phyloP scores from a whole-genome alignment of 2,888 invertebrate genomes.

The Lepeophtheirus nordmannii region DNA sequence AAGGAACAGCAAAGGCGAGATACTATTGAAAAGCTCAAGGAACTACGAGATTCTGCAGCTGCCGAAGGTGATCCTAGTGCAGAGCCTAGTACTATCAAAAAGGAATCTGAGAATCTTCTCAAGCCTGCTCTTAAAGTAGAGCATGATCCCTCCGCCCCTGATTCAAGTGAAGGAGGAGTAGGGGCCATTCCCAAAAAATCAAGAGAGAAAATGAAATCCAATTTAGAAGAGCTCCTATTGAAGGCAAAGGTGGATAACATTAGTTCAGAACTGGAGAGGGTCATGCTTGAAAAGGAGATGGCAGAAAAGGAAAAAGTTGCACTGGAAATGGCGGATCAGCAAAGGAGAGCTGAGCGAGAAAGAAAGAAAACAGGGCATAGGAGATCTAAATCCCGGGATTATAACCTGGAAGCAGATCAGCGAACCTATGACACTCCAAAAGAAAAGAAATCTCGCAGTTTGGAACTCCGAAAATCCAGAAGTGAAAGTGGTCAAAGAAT shows the following conservation, averaged over 20 bases:
- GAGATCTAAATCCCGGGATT: neutral
- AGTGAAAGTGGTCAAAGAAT: neutral
- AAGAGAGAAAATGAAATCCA: neutral
- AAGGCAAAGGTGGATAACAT: constrained; percentile 7
- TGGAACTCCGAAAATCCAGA: constrained; percentile 1
- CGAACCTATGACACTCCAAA: neutral
- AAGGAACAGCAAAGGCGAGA: neutral
- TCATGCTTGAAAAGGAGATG: constrained; percentile 16
- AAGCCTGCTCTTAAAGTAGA: neutral
- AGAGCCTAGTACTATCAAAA: no score
- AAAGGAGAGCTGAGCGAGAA: constrained; percentile 11
- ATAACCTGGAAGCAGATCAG: neutral
- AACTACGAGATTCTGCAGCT: no score
- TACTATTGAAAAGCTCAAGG: neutral
- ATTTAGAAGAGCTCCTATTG: neutral
- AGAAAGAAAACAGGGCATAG: constrained; percentile 3
- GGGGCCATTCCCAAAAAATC: neutral
- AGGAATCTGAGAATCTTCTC: no score
- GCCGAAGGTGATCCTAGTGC: no score
- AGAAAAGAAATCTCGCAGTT: constrained; percentile 1
- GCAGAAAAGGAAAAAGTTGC: constrained; percentile 18
- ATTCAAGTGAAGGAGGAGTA: neutral
- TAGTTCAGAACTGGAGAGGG: neutral
- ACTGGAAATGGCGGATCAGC: constrained; percentile 19
- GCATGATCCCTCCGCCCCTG: neutral